Evolutionary conservation across 2,797 vertebrate genomes (phyloP).

Genomic region (Pseudochromis fuscus): DNA sequence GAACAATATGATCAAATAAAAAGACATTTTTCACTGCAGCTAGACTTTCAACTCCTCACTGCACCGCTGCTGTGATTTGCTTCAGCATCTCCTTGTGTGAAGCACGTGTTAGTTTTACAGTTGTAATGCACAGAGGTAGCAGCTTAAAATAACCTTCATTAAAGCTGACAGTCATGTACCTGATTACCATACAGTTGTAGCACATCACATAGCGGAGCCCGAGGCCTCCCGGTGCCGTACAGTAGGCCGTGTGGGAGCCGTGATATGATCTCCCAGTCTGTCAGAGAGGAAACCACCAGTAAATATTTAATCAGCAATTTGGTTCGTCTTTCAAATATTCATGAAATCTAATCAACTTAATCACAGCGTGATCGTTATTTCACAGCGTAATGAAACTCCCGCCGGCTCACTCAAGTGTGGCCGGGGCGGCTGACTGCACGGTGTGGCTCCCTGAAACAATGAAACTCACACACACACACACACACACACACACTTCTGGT

Average conservation of each 20-base stretch:
- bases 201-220: neutral
- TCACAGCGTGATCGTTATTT: conserved; percentile 61
- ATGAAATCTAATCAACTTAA: conserved; percentile 72
- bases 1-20: no score
- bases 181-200: conserved; percentile 27
- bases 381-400: conserved; percentile 62
- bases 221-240: conserved; percentile 16
- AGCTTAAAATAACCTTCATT: conserved; percentile 20
- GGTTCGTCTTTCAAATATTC: conserved; percentile 70
- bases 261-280: conserved; percentile 61
- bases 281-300: conserved; percentile 58
- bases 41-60: no score
- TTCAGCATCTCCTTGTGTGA: no score
- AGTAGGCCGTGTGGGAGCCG: conserved; percentile 42
- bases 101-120: no score
- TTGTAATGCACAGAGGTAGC: neutral
- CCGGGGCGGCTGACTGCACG: conserved; percentile 47
- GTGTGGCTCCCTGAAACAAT: conserved; percentile 24
- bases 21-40: no score
- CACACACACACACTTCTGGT: neutral
- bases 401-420: conserved; percentile 46
- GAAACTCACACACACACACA: neutral
- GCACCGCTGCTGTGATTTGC: no score
- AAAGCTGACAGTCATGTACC: neutral
- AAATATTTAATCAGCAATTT: conserved; percentile 73